These are phyloP conservation scores for Hyles lineata DNA, from an alignment of 2,888 invertebrate species.

Conservation along the genomic window DNA sequence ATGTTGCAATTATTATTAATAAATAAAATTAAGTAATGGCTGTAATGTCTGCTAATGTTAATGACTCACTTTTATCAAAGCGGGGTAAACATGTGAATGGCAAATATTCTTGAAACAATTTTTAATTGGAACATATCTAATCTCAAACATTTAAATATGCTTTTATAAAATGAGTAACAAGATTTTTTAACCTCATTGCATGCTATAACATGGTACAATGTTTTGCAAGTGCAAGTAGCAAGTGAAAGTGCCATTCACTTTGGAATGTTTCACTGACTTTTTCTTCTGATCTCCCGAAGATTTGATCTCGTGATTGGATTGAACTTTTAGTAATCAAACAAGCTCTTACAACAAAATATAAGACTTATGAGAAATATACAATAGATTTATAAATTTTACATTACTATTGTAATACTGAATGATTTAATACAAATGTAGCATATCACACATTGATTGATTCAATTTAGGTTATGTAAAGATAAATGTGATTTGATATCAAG, in stretches of 20 bases:
- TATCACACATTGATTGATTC: background rate
- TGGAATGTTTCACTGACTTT: constrained; percentile 40
- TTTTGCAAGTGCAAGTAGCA: constrained; percentile 54
- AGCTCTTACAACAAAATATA: background rate
- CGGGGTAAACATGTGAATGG: background rate
- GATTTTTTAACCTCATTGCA: background rate
- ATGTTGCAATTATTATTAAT: background rate
- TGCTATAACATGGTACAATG: constrained; percentile 31
- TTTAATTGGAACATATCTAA: constrained; percentile 8
- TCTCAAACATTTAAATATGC: background rate
- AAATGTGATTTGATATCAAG: constrained; percentile 13
- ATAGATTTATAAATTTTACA: background rate
- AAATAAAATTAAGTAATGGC: background rate
- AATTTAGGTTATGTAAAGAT: constrained; percentile 15
- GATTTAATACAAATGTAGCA: background rate
- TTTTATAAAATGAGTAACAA: background rate
- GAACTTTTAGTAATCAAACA: background rate
- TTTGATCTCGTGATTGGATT: constrained; percentile 1
- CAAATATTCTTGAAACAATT: background rate
- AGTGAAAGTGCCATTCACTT: constrained; percentile 80
- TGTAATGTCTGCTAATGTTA: background rate
- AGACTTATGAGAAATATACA: no score
- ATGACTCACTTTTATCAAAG: background rate
- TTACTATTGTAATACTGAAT: background rate
- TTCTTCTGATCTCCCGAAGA: constrained; percentile 17